phyloP scores from a whole-genome alignment of 1,140 invertebrate species.

The Zaprionus africanus region DNA sequence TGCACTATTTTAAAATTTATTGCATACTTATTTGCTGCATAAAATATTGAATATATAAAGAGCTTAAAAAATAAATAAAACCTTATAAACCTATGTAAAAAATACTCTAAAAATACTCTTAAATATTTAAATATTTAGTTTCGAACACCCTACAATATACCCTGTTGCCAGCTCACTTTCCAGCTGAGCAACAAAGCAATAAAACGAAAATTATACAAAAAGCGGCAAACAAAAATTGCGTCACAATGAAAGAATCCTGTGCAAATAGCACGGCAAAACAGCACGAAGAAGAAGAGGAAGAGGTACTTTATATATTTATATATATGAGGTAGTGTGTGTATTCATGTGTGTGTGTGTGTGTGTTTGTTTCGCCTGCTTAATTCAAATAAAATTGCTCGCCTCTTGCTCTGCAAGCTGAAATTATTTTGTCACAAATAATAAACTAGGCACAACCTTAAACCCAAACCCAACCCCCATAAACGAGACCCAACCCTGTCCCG shows the following conservation, averaged over 20 bases:
- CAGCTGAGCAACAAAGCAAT: conserved; percentile 28
- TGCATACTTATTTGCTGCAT: not conserved
- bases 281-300: not conserved
- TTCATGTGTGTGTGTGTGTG: conserved; percentile 3
- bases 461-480: not conserved
- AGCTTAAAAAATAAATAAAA: not conserved
- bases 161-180: not conserved
- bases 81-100: not conserved
- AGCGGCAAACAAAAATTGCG: conserved; percentile 35
- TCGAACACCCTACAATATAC: not conserved
- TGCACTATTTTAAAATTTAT: no score
- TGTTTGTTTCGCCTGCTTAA: conserved; percentile 33
- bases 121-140: not conserved
- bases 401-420: conserved; percentile 26
- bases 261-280: conserved; percentile 6
- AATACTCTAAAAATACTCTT: not conserved
- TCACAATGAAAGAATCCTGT: conserved; percentile 46
- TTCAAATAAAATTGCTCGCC: conserved; percentile 52
- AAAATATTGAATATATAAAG: not conserved
- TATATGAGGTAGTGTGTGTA: not conserved
- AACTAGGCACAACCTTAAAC: conserved; percentile 13
- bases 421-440: conserved; percentile 51
- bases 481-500: not conserved
- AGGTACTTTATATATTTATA: not conserved
- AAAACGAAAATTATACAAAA: conserved; percentile 43